Conservation (phyloP, 2,797 vertebrate genomes). For the Paratrypauchen microcephalus region DNA sequence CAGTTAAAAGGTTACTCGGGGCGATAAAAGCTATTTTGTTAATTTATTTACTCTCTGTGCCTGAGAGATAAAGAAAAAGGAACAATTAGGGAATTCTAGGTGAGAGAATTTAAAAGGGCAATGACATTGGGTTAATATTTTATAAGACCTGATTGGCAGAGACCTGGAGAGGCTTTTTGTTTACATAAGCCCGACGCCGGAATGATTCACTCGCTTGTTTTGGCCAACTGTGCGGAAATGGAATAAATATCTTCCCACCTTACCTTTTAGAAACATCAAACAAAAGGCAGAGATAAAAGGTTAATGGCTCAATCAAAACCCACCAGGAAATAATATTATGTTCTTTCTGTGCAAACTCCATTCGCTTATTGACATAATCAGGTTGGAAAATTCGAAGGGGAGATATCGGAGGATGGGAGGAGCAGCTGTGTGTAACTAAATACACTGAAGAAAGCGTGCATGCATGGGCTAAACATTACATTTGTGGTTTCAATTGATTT, state of each 20-base stretch:
- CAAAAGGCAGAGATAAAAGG: constrained; percentile 80
- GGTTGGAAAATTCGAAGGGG: constrained; percentile 70
- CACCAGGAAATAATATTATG: constrained; percentile 72
- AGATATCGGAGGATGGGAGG: constrained; percentile 63
- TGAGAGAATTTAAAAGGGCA: constrained; percentile 99
- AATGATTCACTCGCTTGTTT: constrained; percentile 83
- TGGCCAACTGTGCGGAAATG: constrained; percentile 80
- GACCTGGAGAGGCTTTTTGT: constrained; percentile 76
- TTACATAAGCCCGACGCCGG: constrained; percentile 72
- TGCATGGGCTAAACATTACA: constrained; percentile 73
- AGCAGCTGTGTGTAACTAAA: constrained; percentile 66
- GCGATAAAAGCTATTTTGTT: constrained; percentile 99
- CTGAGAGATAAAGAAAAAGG: constrained; percentile 97
- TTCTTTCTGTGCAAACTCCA: constrained; percentile 69
- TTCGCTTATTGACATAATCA: constrained; percentile 66
- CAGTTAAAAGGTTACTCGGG: constrained; percentile 99
- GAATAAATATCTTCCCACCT: constrained; percentile 84
- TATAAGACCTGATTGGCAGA: constrained; percentile 90
- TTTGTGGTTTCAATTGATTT: constrained; percentile 78
- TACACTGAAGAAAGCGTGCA: constrained; percentile 65
- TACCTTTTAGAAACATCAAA: constrained; percentile 81
- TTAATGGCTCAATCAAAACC: constrained; percentile 81
- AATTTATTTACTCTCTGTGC: constrained; percentile 99
- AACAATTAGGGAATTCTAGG: constrained; percentile 99
- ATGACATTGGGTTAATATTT: constrained; percentile 98